phyloP scores from a whole-genome alignment of 2,113 vertebrate species.

The Callionymus lyra region DNA sequence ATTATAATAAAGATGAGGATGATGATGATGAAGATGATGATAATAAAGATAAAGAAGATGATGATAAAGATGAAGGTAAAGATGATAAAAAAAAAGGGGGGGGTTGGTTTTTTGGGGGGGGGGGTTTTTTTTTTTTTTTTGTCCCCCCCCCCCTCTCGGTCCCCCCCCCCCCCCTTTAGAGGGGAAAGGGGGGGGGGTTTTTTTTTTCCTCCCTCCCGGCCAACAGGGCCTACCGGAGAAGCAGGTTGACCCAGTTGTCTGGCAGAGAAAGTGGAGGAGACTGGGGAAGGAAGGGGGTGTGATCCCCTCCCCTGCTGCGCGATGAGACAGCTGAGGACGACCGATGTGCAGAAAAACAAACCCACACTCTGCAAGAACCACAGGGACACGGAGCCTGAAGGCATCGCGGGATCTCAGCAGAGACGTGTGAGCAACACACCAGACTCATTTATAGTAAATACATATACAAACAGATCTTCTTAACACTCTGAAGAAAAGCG shows the following conservation, averaged over 20 bases:
- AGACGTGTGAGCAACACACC: too few species aligned
- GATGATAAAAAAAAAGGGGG: too few species aligned
- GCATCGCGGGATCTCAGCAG: slow-evolving; percentile 17
- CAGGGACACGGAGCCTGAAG: slow-evolving; percentile 29
- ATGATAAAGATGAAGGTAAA: too few species aligned
- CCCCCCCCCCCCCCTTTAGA: slow-evolving; percentile 31
- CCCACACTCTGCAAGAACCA: slow-evolving; percentile 11
- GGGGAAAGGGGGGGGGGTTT: slow-evolving; percentile 33
- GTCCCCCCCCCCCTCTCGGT: slow-evolving; percentile 7
- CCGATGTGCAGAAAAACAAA: slow-evolving; percentile 25
- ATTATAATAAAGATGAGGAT: too few species aligned
- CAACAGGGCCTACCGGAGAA: slow-evolving; percentile 23
- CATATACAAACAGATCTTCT: too few species aligned
- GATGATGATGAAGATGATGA: too few species aligned
- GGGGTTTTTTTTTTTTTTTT: too few species aligned
- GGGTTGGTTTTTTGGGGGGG: too few species aligned
- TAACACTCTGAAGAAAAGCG: too few species aligned
- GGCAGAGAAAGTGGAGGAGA: slow-evolving; percentile 18
- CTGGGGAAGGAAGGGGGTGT: slow-evolving; percentile 9
- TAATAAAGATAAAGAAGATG: too few species aligned
- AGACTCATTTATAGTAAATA: too few species aligned
- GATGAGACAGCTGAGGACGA: slow-evolving; percentile 49
- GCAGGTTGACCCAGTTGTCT: slow-evolving; percentile 44
- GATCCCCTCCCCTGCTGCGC: slow-evolving; percentile 29
- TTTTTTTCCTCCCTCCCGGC: slow-evolving; percentile 34